Evolutionary conservation across 2,113 vertebrate species (phyloP), one percentile per base, ranked within the genome.

Genomic region (Piaya cayana): DNA sequence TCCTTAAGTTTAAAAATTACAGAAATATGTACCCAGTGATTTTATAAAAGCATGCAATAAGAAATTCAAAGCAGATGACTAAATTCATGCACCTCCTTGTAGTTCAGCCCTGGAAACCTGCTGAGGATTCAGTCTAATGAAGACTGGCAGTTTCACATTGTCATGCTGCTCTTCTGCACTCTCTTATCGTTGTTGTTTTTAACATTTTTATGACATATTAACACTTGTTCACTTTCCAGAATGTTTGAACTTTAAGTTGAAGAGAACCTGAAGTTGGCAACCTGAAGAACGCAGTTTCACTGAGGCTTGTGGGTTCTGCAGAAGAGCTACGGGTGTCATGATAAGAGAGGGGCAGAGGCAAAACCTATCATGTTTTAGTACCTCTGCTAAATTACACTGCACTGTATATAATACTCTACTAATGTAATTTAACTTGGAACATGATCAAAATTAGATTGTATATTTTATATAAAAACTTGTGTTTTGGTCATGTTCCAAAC

Each of bases 381-480:
- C 26, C 49, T 86, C 20, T 14, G 4, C 81, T 71, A 52, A 94
- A 89, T 76, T 20, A 71, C 8, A 11, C 10, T 22, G 8, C 22
- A 32, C 70, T 96, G 94, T 86, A 96, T 93, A 69, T 49, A 88
- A 29, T 30, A 64, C 5, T 60, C 5, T 39, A 63, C 15, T 74
- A 86, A 83, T 39, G 29, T 15, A 88, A 91, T 70, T 76, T 90
- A 77, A 14, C 22, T 92, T 97, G 91, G 64, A 92, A 50, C 20
- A 59, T 15, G 11, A 94, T 53, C 58, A 90, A 95, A 88, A 91
- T 67, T 42, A 23, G 89, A 82, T 32, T 42, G 30, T 21, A 26
- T 27, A 6, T 77, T 88, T 82, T 72, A 77, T 87, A 79, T 52
- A 55, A 93, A 92, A 95, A 45, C 29, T 79, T 60, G 50, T 39